Conservation (phyloP, 2,888 invertebrate species). For the Diarsia mendica region DNA sequence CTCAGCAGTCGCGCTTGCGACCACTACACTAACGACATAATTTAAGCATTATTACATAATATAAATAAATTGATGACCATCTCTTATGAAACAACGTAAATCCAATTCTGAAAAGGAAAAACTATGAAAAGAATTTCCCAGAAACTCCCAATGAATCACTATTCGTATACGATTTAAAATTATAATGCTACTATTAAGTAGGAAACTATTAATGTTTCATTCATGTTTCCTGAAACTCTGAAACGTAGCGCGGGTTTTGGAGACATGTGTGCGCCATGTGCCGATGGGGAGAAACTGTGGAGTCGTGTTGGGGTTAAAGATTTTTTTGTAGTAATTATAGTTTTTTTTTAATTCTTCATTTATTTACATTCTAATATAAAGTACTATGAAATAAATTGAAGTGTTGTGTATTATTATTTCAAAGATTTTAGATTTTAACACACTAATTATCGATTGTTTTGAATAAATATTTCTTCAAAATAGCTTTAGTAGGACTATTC, state of each 20-base stretch:
- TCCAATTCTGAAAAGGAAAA: slow-evolving; percentile 20
- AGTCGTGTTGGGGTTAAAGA: slow-evolving; percentile 36
- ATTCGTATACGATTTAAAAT: slow-evolving; percentile 47
- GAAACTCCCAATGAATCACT: slow-evolving; percentile 51
- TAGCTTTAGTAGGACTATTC: no score
- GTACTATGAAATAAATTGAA: no score
- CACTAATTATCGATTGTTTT: no score
- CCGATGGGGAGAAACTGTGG: slow-evolving; percentile 35
- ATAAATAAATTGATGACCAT: background rate
- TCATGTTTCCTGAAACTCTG: slow-evolving; percentile 74
- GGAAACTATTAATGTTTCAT: slow-evolving; percentile 78
- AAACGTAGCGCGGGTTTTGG: slow-evolving; percentile 50
- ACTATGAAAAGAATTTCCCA: slow-evolving; percentile 26
- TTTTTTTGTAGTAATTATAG: background rate
- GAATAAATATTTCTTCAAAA: no score
- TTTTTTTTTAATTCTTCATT: background rate
- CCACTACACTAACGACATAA: no score
- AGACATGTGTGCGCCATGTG: slow-evolving; percentile 69
- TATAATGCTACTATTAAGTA: slow-evolving; percentile 56
- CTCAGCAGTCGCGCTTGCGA: no score
- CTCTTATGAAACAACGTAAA: background rate
- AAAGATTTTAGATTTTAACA: no score
- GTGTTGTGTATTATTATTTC: no score
- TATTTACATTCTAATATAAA: no score
- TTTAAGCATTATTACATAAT: no score